Evolutionary conservation across 2,888 invertebrate genomes (phyloP), one percentile per base, ranked within the genome.

Genomic region (Xestia rhomboidea): DNA sequence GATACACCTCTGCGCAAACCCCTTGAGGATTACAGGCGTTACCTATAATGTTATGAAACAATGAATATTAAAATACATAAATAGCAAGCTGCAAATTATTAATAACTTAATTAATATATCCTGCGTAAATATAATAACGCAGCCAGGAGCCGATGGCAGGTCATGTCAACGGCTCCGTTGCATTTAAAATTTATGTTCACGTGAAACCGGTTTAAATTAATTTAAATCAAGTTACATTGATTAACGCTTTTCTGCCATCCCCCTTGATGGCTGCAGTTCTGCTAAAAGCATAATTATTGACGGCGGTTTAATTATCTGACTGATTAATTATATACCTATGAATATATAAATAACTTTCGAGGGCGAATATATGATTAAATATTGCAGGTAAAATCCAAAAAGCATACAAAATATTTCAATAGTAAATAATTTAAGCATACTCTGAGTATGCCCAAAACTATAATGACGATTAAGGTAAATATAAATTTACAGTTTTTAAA

Each of bases 221-320:
- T 84, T 83, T 84, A 82, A 89, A 89, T 88, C 63, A 81, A 82
- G 75, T 84, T 79, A 79, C 84, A 82, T 81, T 88, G 81, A 85
- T 84, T 89, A 84, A 74, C 80, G 44, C 67, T 63, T 77, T 86
- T 67, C 81, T 63, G 63, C 67, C 34, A 71, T 72, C 69, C 60
- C 78, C 41, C 67, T 73, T 79, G 79, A 78, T 66, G 77, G 51
- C 30, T 66, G 21, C 63, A 77, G 60, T 81, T 82, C 44, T 70
- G 66, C 62, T 63, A 67, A 44, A 63, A 71, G 27, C 46, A 27
- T 69, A 41, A 71, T 75, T 68, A 81, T 71, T 81, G 63, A 78
- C 67, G 76, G 24, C 13, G 13, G 62, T 67, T 68, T 64, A 71
- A 87, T 78, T 79, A 76, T 68, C 24, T 46, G 57, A 51, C n/a